These are phyloP conservation scores for Albula goreensis DNA, from an alignment of 2,113 vertebrate genomes.

Conservation along the genomic window DNA sequence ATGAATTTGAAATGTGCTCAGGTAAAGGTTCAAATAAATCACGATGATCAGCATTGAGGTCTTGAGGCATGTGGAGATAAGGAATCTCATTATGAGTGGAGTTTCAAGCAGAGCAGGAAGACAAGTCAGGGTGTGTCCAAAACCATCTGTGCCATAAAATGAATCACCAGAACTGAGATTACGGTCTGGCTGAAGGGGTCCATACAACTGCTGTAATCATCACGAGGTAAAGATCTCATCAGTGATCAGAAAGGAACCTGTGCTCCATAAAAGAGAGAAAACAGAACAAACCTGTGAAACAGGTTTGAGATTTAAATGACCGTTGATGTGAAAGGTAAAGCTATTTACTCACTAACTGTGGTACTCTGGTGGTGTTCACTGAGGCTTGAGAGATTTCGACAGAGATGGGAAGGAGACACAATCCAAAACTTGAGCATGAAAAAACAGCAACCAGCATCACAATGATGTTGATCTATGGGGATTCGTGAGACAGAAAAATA, in stretches of 20 bases:
- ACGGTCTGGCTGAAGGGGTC: background rate
- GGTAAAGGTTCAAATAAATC: background rate
- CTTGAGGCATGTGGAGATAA: background rate
- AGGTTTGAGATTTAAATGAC: constrained; percentile 31
- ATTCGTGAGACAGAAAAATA: background rate
- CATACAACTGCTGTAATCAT: background rate
- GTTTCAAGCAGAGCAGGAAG: background rate
- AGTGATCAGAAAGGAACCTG: background rate
- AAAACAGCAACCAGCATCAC: background rate
- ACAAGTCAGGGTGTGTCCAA: background rate
- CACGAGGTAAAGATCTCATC: background rate
- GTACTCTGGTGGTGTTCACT: constrained; percentile 41
- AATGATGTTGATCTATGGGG: no score
- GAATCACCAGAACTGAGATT: background rate
- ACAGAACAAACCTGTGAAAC: background rate
- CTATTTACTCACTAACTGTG: constrained; percentile 53
- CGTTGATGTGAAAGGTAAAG: constrained; percentile 28
- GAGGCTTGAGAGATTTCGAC: constrained; percentile 43
- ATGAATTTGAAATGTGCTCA: background rate
- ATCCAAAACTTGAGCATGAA: constrained; percentile 32
- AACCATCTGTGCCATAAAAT: background rate
- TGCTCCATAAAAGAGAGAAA: background rate
- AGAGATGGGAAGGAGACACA: constrained; percentile 32
- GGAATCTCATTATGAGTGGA: background rate
- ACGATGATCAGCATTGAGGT: background rate